These are phyloP conservation scores for Octopus bimaculoides DNA, from an alignment of 1,140 invertebrate genomes.

Conservation along the genomic window DNA sequence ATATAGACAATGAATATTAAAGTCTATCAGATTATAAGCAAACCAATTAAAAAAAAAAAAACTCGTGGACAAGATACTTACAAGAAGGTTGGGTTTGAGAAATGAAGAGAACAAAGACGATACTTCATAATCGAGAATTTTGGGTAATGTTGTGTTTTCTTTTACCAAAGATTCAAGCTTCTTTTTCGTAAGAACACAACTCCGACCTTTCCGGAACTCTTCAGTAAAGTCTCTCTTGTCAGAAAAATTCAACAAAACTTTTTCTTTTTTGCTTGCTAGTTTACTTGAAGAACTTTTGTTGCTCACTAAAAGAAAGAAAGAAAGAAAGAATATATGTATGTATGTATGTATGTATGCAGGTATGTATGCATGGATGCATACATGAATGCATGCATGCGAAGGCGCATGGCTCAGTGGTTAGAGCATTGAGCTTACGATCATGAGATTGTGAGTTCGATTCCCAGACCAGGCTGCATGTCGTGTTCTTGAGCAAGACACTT, in stretches of 20 bases:
- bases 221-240: slow-evolving; percentile 42
- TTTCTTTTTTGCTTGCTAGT: slow-evolving; percentile 43
- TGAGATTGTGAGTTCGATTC: too few relatives aligned
- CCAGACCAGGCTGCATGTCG: too few relatives aligned
- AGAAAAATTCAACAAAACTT: slow-evolving; percentile 46
- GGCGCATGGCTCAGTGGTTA: too few relatives aligned
- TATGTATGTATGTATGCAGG: neutral
- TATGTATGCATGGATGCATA: neutral
- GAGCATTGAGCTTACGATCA: too few relatives aligned
- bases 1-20: too few relatives aligned
- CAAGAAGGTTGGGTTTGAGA: slow-evolving; percentile 42
- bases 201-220: slow-evolving; percentile 45
- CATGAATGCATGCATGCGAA: too few relatives aligned
- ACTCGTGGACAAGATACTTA: slow-evolving; percentile 20
- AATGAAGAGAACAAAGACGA: slow-evolving; percentile 54
- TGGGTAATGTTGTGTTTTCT: slow-evolving; percentile 55
- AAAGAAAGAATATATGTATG: neutral
- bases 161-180: slow-evolving; percentile 57
- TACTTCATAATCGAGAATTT: slow-evolving; percentile 58
- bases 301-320: neutral
- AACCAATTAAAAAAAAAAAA: neutral
- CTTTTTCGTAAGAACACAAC: slow-evolving; percentile 49
- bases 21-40: too few relatives aligned
- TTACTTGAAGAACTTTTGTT: slow-evolving; percentile 16
- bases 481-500: too few relatives aligned